Evolutionary conservation across 2,113 vertebrate species (phyloP), one percentile per base, ranked within the genome.

Genomic region (Pleuronectes platessa): DNA sequence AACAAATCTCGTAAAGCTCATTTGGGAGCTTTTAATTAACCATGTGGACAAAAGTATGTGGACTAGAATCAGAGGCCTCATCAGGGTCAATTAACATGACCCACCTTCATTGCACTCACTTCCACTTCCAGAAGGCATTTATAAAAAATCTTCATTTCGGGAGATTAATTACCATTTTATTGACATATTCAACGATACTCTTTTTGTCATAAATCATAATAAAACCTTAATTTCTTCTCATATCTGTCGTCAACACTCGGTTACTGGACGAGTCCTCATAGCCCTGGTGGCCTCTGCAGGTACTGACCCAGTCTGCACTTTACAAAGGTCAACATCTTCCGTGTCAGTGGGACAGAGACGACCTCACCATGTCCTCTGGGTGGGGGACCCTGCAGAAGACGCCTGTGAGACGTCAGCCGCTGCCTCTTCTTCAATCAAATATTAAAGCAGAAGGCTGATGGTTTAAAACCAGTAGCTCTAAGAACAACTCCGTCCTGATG

Each of bases 371-470:
- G 71, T 79, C 26, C 27, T 74, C 11, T 26, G 1, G 0, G 66
- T 58, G 63, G 71, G 74, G 56, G 24, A 60, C 75, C 60, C 56
- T 20, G 63, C 21, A 53, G 79, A 77, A 70, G 82, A 70, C 70
- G 64, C 72, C 27, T 53, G 24, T 53, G 58, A 62, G 68, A 71
- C 13, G 73, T 82, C 74, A 76, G 58, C 6, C 18, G 78, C 73
- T 75, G 78, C 79, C 76, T 79, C 62, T 7, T 84, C 78, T 65
- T 56, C 56, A 1, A 90, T 90, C 67, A 90, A 91, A 90, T 91
- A 90, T 90, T 88, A 79, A 90, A 64, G 77, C 45, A 27, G 58
- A 56, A 79, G 63, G 62, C 72, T 78, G 78, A 79, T 69, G 68
- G 71, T 31, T 73, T 40, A 71, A 64, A 85, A 47, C 40, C 51